phyloP scores from a whole-genome alignment of 53 echinoderm and acorn worm species.

The Actinopyga echinites region DNA sequence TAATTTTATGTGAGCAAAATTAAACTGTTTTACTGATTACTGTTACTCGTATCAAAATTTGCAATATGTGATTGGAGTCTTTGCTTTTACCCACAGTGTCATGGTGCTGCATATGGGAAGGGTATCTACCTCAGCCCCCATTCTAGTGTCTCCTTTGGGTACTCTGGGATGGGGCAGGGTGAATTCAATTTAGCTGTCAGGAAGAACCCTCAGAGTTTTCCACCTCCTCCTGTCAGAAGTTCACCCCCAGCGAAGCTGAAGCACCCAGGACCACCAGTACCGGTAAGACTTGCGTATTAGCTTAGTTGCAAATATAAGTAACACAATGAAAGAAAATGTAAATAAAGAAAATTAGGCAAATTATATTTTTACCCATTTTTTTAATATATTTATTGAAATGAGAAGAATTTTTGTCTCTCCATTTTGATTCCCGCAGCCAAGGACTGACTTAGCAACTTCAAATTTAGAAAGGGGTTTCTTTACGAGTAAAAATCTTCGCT shows the following conservation, averaged over 20 bases:
- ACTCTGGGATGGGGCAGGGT: conserved; percentile 99
- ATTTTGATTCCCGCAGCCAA: neutral
- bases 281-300: neutral
- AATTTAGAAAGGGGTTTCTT: conserved; percentile 40
- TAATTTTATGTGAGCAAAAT: too few species aligned
- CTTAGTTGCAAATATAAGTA: too few species aligned
- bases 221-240: neutral
- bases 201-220: conserved; percentile 17
- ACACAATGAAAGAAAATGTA: too few species aligned
- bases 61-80: neutral
- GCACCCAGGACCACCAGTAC: neutral
- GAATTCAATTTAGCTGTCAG: conserved; percentile 36
- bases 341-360: too few species aligned
- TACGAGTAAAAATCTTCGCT: conserved; percentile 92
- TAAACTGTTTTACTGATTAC: too few species aligned
- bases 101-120: conserved; percentile 90
- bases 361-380: too few species aligned
- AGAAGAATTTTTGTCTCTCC: too few species aligned
- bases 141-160: conserved; percentile 88
- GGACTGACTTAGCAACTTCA: neutral
- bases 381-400: too few species aligned
- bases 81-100: conserved; percentile 50
- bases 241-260: neutral
- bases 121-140: conserved; percentile 97
- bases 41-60: too few species aligned